These are phyloP conservation scores for Parnassius mnemosyne DNA, from an alignment of 2,888 invertebrate genomes.

Conservation along the genomic window DNA sequence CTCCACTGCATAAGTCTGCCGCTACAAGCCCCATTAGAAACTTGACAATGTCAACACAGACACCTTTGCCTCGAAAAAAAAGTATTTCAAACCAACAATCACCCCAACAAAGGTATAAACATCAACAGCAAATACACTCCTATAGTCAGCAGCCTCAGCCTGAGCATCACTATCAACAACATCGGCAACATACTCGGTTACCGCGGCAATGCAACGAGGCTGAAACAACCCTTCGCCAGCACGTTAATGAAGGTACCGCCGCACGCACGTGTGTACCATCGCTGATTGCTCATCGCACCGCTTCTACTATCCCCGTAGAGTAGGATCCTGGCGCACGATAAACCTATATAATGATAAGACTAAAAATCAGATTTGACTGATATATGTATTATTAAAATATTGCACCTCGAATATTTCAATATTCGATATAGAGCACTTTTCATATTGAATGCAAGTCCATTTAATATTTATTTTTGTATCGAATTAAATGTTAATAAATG, in stretches of 20 bases:
- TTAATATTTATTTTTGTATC: background rate
- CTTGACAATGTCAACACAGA: constrained; percentile 28
- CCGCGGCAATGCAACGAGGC: background rate
- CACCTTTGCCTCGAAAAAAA: constrained; percentile 26
- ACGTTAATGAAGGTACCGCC: constrained; percentile 40
- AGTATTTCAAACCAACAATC: constrained; percentile 6
- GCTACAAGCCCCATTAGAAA: constrained; percentile 48
- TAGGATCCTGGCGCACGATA: constrained; percentile 43
- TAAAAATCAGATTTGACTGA: background rate
- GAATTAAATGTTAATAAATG: constrained; percentile 35
- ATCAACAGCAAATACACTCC: background rate
- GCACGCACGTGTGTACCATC: constrained; percentile 46
- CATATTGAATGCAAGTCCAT: constrained; percentile 12
- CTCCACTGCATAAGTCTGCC: constrained; percentile 47
- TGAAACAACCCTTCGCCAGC: constrained; percentile 20
- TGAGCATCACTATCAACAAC: constrained; percentile 6
- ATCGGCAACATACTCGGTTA: background rate
- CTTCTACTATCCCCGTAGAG: constrained; percentile 58
- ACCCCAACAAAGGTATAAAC: constrained; percentile 5
- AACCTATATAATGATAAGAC: constrained; percentile 17
- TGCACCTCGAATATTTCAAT: background rate
- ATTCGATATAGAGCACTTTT: constrained; percentile 6
- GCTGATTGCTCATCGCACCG: constrained; percentile 53
- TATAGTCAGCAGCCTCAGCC: constrained; percentile 21
- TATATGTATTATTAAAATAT: background rate